These are phyloP conservation scores for Micrasema minimum DNA, from an alignment of 1,140 invertebrate genomes.

Conservation along the genomic window DNA sequence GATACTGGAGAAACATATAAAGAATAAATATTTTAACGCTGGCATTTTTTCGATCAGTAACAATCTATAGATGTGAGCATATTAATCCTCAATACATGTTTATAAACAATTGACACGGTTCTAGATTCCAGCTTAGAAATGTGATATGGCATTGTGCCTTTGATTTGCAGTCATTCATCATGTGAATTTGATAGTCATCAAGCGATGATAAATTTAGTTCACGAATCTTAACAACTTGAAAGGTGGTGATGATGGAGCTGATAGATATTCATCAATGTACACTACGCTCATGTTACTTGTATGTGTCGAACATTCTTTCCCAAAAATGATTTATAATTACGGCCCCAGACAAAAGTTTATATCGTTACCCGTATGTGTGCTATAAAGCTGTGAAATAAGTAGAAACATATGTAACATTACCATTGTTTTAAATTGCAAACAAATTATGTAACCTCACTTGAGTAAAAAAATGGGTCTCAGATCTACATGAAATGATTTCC, in stretches of 20 bases:
- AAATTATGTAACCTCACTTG: too few relatives aligned
- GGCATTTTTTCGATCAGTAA: too few relatives aligned
- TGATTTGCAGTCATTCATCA: background rate
- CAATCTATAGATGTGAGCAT: too few relatives aligned
- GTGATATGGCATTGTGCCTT: conserved; percentile 13
- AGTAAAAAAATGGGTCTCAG: too few relatives aligned
- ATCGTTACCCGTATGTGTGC: background rate
- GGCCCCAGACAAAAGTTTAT: background rate
- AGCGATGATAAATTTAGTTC: background rate
- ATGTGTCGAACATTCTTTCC: background rate
- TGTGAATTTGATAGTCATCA: conserved; percentile 25
- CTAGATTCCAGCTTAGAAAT: background rate
- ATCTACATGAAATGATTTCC: too few relatives aligned
- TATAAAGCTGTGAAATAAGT: background rate
- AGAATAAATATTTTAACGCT: too few relatives aligned
- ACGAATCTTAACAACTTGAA: background rate
- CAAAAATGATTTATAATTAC: too few relatives aligned
- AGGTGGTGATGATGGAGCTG: background rate
- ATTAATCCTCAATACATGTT: too few relatives aligned
- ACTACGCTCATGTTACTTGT: background rate
- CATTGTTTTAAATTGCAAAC: background rate
- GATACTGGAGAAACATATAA: too few relatives aligned
- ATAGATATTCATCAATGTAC: too few relatives aligned
- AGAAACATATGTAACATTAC: background rate
- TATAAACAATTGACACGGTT: conserved; percentile 7